These are phyloP conservation scores for Euzetes globulus DNA, from an alignment of 2,888 invertebrate species.

Conservation along the genomic window DNA sequence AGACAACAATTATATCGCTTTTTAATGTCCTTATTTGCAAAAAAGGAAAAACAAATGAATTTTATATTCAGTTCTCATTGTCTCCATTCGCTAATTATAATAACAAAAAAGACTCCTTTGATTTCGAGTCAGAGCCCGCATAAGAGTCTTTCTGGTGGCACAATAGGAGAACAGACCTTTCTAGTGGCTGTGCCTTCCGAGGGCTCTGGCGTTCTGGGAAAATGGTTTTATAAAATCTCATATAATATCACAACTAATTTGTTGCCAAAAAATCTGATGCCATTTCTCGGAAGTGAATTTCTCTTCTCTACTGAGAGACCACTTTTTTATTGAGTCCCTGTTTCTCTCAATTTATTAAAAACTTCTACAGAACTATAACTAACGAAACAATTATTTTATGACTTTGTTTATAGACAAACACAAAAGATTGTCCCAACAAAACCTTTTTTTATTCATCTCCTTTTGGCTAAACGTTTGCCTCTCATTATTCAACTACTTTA, in stretches of 20 bases:
- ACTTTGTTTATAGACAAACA: neutral
- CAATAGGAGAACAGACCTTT: too few relatives aligned
- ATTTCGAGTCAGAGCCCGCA: too few relatives aligned
- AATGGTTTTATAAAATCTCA: conserved; percentile 16
- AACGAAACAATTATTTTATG: conserved; percentile 6
- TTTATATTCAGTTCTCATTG: too few relatives aligned
- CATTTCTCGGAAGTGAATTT: conserved; percentile 27
- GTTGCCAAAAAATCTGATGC: neutral
- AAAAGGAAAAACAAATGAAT: too few relatives aligned
- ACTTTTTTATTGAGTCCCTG: neutral
- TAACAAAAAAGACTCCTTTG: too few relatives aligned
- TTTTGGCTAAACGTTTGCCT: neutral
- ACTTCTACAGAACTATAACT: neutral
- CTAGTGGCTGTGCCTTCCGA: too few relatives aligned
- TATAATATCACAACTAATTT: conserved; percentile 17
- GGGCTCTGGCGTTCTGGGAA: conserved; percentile 18
- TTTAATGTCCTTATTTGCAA: too few relatives aligned
- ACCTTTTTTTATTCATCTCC: neutral
- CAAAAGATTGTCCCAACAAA: neutral
- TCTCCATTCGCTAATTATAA: too few relatives aligned
- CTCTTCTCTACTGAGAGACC: neutral
- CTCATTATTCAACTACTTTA: neutral
- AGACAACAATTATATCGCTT: too few relatives aligned
- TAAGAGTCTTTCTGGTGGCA: too few relatives aligned
- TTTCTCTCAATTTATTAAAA: neutral